These are phyloP conservation scores for Helicoverpa assulta DNA, from an alignment of 2,888 invertebrate genomes.

Conservation along the genomic window DNA sequence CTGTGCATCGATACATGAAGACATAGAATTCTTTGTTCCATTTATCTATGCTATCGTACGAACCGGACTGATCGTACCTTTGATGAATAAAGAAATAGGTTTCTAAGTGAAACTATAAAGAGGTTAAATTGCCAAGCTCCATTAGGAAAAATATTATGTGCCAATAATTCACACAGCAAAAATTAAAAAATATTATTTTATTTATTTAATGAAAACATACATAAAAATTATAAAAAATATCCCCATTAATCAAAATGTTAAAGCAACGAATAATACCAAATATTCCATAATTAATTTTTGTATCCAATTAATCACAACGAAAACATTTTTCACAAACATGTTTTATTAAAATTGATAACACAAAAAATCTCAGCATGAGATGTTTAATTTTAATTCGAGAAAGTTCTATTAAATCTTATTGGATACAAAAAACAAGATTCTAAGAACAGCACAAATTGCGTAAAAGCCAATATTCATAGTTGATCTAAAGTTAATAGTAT, in stretches of 20 bases:
- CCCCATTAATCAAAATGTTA: too few species aligned
- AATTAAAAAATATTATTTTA: background rate
- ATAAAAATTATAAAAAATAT: too few species aligned
- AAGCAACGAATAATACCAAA: background rate
- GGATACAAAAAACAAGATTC: slow-evolving; percentile 22
- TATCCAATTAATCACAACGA: slow-evolving; percentile 7
- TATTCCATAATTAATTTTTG: slow-evolving; percentile 2
- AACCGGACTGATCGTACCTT: slow-evolving; percentile 14
- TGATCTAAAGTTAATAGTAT: slow-evolving; percentile 38
- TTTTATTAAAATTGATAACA: slow-evolving; percentile 36
- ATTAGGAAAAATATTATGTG: background rate
- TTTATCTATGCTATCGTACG: slow-evolving; percentile 29
- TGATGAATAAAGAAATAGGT: slow-evolving; percentile 5
- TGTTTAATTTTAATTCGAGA: slow-evolving; percentile 22
- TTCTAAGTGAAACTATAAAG: background rate
- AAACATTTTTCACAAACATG: slow-evolving; percentile 3
- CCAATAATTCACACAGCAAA: background rate
- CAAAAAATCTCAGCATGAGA: slow-evolving; percentile 24
- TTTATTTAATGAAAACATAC: background rate
- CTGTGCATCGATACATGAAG: slow-evolving; percentile 41
- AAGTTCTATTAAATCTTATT: slow-evolving; percentile 32
- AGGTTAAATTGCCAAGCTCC: background rate
- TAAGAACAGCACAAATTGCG: slow-evolving; percentile 31
- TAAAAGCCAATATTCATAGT: slow-evolving; percentile 36
- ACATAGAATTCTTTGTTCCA: slow-evolving; percentile 36